Percentiles rank a stretch among this genome's conserved stretches.
These are phyloP conservation scores for Chrysolina americana DNA, from an alignment of 2,888 invertebrate genomes.

Conservation along the genomic window DNA sequence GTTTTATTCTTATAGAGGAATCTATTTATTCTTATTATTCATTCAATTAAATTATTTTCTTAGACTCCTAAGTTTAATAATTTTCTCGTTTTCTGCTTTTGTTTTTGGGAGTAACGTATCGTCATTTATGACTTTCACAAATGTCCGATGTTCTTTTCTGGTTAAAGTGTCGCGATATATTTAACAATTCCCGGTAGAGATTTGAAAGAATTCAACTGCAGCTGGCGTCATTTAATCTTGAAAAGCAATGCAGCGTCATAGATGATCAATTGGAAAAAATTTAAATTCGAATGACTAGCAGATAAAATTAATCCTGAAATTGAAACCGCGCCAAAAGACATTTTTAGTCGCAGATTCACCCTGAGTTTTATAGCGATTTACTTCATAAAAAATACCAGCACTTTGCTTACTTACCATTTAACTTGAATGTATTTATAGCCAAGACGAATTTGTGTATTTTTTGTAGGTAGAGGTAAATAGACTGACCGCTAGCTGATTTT, in stretches of 20 bases:
- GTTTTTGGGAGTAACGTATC: too few relatives aligned
- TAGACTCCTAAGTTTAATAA: too few relatives aligned
- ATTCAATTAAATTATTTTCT: too few relatives aligned
- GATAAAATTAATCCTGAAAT: not conserved
- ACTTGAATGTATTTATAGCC: not conserved
- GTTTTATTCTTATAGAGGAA: too few relatives aligned
- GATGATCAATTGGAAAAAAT: not conserved
- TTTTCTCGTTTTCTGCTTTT: too few relatives aligned
- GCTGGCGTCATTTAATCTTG: not conserved
- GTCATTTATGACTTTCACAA: too few relatives aligned
- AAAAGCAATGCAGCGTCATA: not conserved
- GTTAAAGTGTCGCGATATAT: too few relatives aligned
- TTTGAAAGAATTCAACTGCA: too few relatives aligned
- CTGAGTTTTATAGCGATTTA: slow-evolving; percentile 7
- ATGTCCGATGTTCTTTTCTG: too few relatives aligned
- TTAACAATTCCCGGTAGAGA: too few relatives aligned
- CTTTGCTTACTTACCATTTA: not conserved
- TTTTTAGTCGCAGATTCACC: slow-evolving; percentile 15
- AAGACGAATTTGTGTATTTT: not conserved
- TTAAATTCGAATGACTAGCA: not conserved
- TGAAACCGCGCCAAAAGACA: slow-evolving; percentile 1
- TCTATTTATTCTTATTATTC: too few relatives aligned
- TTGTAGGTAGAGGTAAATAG: not conserved
- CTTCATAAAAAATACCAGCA: slow-evolving; percentile 8
- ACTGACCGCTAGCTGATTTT: not conserved